Percentiles rank a stretch among this genome's conserved stretches.
phyloP scores from a whole-genome alignment of 2,113 vertebrate species.

The Steatornis caripensis region DNA sequence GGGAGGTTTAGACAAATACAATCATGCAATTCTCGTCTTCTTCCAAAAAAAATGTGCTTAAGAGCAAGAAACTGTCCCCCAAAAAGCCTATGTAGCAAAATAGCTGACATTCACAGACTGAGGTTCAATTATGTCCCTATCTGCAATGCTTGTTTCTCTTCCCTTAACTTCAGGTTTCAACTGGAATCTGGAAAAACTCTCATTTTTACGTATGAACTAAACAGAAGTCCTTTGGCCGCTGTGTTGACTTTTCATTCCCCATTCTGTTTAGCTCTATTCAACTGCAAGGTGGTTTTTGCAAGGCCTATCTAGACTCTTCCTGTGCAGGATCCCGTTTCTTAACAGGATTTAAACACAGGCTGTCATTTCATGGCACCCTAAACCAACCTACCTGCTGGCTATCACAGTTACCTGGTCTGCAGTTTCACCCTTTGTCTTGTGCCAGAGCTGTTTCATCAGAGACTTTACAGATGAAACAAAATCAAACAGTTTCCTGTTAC shows the following conservation, averaged over 20 bases:
- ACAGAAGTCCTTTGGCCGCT: not conserved
- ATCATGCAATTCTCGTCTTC: not conserved
- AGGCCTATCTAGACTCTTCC: not conserved
- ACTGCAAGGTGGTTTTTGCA: not conserved
- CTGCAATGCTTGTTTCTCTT: not conserved
- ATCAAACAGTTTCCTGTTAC: not conserved
- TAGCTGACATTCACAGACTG: not conserved
- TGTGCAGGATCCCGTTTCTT: not conserved
- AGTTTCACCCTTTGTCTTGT: not conserved
- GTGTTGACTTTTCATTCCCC: not conserved
- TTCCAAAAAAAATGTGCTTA: not conserved
- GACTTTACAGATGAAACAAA: not conserved
- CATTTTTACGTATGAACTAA: not conserved
- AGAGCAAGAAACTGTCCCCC: not conserved
- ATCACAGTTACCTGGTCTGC: fast-evolving
- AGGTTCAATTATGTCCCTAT: not conserved
- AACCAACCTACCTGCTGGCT: not conserved
- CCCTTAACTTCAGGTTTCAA: not conserved
- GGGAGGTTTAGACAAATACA: not conserved
- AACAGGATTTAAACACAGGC: not conserved
- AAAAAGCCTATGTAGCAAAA: not conserved
- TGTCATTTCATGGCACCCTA: not conserved
- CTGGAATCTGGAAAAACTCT: not conserved
- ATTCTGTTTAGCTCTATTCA: not conserved
- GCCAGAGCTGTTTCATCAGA: not conserved